phyloP scores from a whole-genome alignment of 1,140 invertebrate genomes.

The Atta colombica region DNA sequence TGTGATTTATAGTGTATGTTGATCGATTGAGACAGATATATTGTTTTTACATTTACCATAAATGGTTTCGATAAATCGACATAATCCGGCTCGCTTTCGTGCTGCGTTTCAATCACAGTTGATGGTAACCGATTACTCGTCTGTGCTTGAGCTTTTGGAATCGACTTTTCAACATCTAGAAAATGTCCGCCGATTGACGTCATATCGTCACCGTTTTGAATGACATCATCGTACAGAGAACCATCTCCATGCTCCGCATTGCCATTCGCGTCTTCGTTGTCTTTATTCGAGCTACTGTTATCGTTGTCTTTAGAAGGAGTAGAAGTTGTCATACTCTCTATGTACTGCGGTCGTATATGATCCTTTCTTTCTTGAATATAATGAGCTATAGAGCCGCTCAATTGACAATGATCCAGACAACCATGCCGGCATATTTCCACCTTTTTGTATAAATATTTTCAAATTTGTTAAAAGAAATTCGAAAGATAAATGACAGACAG shows the following conservation, averaged over 20 bases:
- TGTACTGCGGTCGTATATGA: constrained; percentile 85
- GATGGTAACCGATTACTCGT: constrained; percentile 80
- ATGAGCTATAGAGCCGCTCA: constrained; percentile 84
- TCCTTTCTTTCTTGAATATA: constrained; percentile 84
- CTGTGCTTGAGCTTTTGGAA: constrained; percentile 86
- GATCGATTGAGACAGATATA: neutral
- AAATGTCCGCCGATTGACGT: constrained; percentile 84
- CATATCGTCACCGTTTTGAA: constrained; percentile 87
- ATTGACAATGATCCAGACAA: constrained; percentile 95
- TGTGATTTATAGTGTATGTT: neutral
- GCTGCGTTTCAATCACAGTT: constrained; percentile 78
- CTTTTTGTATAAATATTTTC: constrained; percentile 62
- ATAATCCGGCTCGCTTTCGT: constrained; percentile 74
- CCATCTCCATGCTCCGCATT: constrained; percentile 78
- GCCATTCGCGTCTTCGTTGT: constrained; percentile 56
- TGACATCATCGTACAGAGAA: constrained; percentile 89
- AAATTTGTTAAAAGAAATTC: neutral
- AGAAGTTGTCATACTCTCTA: constrained; percentile 78
- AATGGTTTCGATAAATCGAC: constrained; percentile 80
- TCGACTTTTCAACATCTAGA: constrained; percentile 83
- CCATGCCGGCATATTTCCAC: constrained; percentile 96
- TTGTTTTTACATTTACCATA: constrained; percentile 77
- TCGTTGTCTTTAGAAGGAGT: constrained; percentile 76
- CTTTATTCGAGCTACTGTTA: constrained; percentile 68
- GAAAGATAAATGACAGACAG: neutral